Percentiles rank a stretch among this genome's conserved stretches.
Evolutionary conservation across 2,888 invertebrate species (phyloP).

Genomic region (Aspidapion aeneum): DNA sequence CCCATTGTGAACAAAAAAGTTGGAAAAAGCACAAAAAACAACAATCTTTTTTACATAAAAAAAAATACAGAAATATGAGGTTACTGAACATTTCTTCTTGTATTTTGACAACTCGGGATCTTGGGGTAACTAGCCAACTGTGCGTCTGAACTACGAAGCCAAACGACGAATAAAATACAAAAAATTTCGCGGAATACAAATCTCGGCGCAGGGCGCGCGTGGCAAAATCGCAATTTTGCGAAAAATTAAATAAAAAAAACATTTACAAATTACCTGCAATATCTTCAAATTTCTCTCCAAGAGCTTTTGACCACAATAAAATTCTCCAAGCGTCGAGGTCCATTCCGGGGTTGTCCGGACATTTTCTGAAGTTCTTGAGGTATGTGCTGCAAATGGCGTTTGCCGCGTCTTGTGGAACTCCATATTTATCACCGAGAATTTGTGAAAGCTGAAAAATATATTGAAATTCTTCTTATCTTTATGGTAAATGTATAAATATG

Average conservation of each 20-base stretch:
- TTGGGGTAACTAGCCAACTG: too few relatives aligned
- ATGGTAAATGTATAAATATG: too few relatives aligned
- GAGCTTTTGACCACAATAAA: slow-evolving; percentile 72
- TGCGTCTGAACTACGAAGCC: too few relatives aligned
- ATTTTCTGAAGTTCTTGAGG: slow-evolving; percentile 72
- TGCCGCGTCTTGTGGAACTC: slow-evolving; percentile 62
- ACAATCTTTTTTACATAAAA: too few relatives aligned
- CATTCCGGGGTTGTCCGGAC: slow-evolving; percentile 73
- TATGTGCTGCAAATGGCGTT: slow-evolving; percentile 63
- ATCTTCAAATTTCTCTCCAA: slow-evolving; percentile 69
- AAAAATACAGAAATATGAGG: not conserved
- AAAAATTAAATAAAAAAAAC: too few relatives aligned
- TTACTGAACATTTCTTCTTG: not conserved
- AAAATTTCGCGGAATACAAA: too few relatives aligned
- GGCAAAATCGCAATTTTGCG: too few relatives aligned
- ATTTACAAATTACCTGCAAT: slow-evolving; percentile 57
- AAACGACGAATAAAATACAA: too few relatives aligned
- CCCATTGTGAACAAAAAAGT: slow-evolving; percentile 65
- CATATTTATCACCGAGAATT: slow-evolving; percentile 60
- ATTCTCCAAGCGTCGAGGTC: slow-evolving; percentile 75
- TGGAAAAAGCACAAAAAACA: not conserved
- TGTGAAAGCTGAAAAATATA: slow-evolving; percentile 49
- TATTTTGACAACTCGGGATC: too few relatives aligned
- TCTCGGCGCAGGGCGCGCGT: too few relatives aligned
- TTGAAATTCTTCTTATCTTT: too few relatives aligned